phyloP scores from a whole-genome alignment of 2,888 invertebrate species.

The Pseudolycoriella hygida region DNA sequence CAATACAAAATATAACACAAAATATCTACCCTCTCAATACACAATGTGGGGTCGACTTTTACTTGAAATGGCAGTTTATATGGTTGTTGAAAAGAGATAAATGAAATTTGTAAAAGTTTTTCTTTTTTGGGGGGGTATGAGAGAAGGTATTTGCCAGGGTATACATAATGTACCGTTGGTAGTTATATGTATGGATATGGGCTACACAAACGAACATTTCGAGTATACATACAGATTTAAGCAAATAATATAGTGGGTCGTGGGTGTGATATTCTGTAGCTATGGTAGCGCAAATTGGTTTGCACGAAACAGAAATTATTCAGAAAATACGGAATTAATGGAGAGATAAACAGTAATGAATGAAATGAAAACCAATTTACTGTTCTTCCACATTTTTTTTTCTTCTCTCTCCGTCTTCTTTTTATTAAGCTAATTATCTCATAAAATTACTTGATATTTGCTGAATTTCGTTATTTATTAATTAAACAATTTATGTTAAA shows the following conservation, averaged over 20 bases:
- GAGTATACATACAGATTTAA: background rate
- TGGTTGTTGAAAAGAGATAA: no score
- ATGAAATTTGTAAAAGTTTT: no score
- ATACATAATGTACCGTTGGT: no score
- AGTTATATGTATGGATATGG: background rate
- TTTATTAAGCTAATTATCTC: background rate
- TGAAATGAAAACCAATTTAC: background rate
- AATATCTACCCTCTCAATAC: no score
- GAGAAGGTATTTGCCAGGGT: no score
- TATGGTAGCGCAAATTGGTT: conserved; percentile 3
- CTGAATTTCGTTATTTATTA: no score
- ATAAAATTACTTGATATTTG: no score
- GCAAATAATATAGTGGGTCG: background rate
- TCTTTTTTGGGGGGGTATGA: no score
- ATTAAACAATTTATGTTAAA: no score
- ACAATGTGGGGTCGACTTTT: no score
- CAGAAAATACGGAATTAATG: conserved; percentile 3
- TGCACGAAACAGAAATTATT: conserved; percentile 2
- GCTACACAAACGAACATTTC: background rate
- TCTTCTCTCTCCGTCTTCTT: background rate
- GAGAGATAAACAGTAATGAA: background rate
- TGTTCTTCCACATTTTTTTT: no score
- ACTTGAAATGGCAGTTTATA: no score
- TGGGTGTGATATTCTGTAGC: background rate
- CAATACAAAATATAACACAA: background rate